Base-by-base conservation (phyloP, 2,797 vertebrate genomes). In the Clarias pachynema region DNA sequence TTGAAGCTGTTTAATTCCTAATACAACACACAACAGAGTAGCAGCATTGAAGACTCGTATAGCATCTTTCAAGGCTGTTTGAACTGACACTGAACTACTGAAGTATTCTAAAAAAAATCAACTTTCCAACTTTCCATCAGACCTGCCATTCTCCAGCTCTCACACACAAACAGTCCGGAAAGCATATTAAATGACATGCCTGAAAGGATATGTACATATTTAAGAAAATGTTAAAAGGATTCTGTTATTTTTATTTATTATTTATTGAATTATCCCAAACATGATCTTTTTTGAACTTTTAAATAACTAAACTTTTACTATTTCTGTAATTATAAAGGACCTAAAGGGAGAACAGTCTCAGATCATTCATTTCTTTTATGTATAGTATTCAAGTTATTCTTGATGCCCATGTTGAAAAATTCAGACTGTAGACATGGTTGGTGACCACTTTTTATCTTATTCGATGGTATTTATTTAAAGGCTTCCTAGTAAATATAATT, bases 231-330 rank as follows among this genome's bases (percentile, higher is more conserved):
- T 10, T n/a, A 24, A 24, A 24, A 2, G 22, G 22, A 8, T n/a
- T n/a, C 59, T 60, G 59, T 60, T 10, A 82, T 86, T 29, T 90
- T 0, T 3, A 88, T 82, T 68, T 85, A 77, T 77, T 57, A 57
- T 57, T 77, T 5, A 49, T 26, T 26, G 70, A 56, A 53, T 74
- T 29, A 2, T 29, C 7, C 8, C 5, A 4, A 49, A 49, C 12
- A 49, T 70, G 4, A 40, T 24, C 22, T 26, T 26, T 53, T 34
- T 18, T 2, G 53, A 22, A 14, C 4, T 4, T 4, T 34, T 22
- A 16, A 15, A 6, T 49, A 75, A 29, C 26, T 56, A 20, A 53
- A 56, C 1, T 74, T 26, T 49, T 49, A 29, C 40, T 75, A 34
- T 59, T 34, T 24, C 18, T 78, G 56, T 14, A 59, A 34, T 77